Conservation (phyloP, 2,113 vertebrate species). For the Platichthys flesus region DNA sequence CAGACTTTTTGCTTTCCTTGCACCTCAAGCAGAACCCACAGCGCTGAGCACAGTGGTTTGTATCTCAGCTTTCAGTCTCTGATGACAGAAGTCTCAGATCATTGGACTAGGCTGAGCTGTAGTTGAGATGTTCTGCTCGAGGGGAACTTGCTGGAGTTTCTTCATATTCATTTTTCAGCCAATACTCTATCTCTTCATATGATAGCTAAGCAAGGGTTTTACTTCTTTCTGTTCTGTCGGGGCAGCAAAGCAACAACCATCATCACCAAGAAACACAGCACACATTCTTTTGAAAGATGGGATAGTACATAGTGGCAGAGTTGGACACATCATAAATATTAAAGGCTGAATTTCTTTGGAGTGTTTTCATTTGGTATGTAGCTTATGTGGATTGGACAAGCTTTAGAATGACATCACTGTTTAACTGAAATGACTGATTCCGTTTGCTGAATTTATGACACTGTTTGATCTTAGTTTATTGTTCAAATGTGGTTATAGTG, state of each 20-base stretch:
- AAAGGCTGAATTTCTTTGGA: background rate
- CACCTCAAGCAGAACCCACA: background rate
- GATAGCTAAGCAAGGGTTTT: background rate
- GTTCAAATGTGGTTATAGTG: too few relatives aligned
- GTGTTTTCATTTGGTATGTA: too few relatives aligned
- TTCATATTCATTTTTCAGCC: background rate
- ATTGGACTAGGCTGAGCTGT: background rate
- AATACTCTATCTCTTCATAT: background rate
- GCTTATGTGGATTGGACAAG: too few relatives aligned
- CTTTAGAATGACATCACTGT: too few relatives aligned
- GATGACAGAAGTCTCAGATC: background rate
- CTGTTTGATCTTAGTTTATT: too few relatives aligned
- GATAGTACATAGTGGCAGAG: background rate
- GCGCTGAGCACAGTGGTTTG: background rate
- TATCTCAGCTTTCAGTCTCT: background rate
- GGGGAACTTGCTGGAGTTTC: background rate
- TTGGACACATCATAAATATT: background rate
- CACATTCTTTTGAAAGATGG: background rate
- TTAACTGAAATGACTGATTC: too few relatives aligned
- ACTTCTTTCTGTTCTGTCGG: too few relatives aligned
- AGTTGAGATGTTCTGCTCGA: background rate
- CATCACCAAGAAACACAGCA: too few relatives aligned
- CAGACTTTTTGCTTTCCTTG: background rate
- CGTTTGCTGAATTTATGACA: too few relatives aligned
- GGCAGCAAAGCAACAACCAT: too few relatives aligned